Percentiles rank a stretch among this genome's conserved stretches.
Conservation (phyloP, 2,888 invertebrate species). For the Tetragnatha montana region DNA sequence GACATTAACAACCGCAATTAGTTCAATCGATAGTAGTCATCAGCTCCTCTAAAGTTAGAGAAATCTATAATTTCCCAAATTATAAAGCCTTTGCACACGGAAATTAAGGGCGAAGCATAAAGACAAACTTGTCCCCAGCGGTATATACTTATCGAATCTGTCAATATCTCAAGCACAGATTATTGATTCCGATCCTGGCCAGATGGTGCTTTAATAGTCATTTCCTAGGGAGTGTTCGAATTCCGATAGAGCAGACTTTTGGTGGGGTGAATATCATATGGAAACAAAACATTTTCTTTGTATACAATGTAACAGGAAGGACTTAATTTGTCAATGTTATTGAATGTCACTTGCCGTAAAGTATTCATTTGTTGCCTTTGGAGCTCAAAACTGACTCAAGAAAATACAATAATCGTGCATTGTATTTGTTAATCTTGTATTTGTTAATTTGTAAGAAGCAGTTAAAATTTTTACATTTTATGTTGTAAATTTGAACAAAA, state of each 20-base stretch:
- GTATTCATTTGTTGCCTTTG: slow-evolving; percentile 36
- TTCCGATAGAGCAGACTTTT: slow-evolving; percentile 26
- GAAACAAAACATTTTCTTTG: slow-evolving; percentile 1
- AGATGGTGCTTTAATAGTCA: slow-evolving; percentile 40
- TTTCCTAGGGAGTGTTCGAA: slow-evolving; percentile 16
- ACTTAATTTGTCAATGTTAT: slow-evolving; percentile 27
- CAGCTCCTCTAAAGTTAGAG: background rate
- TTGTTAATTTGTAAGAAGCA: too few species aligned
- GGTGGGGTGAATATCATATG: background rate
- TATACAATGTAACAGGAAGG: background rate
- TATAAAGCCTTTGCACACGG: background rate
- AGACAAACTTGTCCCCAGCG: background rate
- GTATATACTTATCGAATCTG: background rate
- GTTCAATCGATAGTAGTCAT: background rate
- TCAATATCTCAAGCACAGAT: slow-evolving; percentile 24
- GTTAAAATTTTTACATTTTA: too few species aligned
- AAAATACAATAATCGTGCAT: too few species aligned
- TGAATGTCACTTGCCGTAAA: slow-evolving; percentile 36
- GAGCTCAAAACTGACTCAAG: background rate
- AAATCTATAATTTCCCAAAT: background rate
- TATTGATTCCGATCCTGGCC: slow-evolving; percentile 21
- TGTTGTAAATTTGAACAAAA: too few species aligned
- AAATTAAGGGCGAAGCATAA: background rate
- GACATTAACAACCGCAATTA: background rate
- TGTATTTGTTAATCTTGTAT: too few species aligned